Base-by-base conservation (phyloP, 2,113 vertebrate species). In the Eurystomus gularis region DNA sequence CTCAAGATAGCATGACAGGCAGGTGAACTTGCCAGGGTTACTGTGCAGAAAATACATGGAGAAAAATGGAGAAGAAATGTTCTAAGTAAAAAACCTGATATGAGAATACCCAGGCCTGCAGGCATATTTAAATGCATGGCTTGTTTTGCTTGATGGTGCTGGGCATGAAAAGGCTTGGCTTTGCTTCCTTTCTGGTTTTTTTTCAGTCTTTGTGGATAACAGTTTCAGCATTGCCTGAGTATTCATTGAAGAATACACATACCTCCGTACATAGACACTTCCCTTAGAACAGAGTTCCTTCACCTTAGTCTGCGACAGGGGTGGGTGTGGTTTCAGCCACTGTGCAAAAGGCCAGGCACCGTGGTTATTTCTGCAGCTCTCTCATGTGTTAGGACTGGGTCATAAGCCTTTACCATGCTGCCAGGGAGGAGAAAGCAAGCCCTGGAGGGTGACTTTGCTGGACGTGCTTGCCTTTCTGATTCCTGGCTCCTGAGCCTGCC, bases 231-330 rank as follows among this genome's bases (percentile, higher is more conserved):
- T 31, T 91, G 17, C 17, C 65, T 24, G 39, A 42, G 7, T 58
- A 55, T 62, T 85, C 11, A 12, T 3, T 73, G 60, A 57, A 62
- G 6, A 31, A 78, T 4, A 14, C 17, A 31, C 29, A 17, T 44
- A 35, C 49, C 68, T n/a, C 0, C 0, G 29, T 26, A 39, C 13
- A 13, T 0, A 2, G 69, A n/a, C 19, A 8, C 16, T 87, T 78
- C 7, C 25, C 21, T 37, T 54, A 76, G 54, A 39, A 82, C 78
- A 66, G 18, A 55, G 11, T 28, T 85, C 42, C 48, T 20, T 62
- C 73, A 8, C 23, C 17, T 18, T 33, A 26, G 12, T 29, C 70
- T 69, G 28, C 0, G 4, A 8, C 28, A 29, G 24, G 2, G 1
- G 1, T 60, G 20, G 33, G 28, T 42, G 26, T 78, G 48, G 14